These are phyloP conservation scores for Trissonchulus latispiculum DNA, from an alignment of 2,888 invertebrate genomes.

Conservation along the genomic window DNA sequence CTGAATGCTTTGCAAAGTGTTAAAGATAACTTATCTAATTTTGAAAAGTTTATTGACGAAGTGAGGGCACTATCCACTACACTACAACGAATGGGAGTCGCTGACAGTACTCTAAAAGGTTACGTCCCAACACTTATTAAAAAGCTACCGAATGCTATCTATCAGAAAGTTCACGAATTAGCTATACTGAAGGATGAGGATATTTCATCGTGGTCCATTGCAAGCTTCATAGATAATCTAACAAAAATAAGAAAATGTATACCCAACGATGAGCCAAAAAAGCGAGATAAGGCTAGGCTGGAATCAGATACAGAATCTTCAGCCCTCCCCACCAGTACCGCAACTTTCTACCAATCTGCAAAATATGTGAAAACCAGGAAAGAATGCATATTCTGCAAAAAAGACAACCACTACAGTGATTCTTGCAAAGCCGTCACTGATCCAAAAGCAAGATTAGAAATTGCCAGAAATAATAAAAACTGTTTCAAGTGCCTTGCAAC, in stretches of 20 bases:
- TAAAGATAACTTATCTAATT: not conserved
- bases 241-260: too few relatives aligned
- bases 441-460: not conserved
- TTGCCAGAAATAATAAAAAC: not conserved
- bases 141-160: not conserved
- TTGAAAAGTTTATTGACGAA: not conserved
- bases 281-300: too few relatives aligned
- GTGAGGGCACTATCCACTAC: not conserved
- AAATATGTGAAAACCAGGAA: not conserved
- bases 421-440: not conserved
- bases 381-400: not conserved
- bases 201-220: not conserved
- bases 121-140: not conserved
- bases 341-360: not conserved
- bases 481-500: slow-evolving; percentile 12
- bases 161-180: not conserved
- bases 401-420: not conserved
- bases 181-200: not conserved
- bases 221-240: too few relatives aligned
- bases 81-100: not conserved
- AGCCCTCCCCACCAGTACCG: not conserved
- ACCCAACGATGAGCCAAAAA: too few relatives aligned
- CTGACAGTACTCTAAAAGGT: not conserved
- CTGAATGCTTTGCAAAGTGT: not conserved
- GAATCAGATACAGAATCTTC: too few relatives aligned